These are phyloP conservation scores for Saguinus imperator DNA, from an alignment of 2,113 vertebrate genomes.

Conservation along the genomic window DNA sequence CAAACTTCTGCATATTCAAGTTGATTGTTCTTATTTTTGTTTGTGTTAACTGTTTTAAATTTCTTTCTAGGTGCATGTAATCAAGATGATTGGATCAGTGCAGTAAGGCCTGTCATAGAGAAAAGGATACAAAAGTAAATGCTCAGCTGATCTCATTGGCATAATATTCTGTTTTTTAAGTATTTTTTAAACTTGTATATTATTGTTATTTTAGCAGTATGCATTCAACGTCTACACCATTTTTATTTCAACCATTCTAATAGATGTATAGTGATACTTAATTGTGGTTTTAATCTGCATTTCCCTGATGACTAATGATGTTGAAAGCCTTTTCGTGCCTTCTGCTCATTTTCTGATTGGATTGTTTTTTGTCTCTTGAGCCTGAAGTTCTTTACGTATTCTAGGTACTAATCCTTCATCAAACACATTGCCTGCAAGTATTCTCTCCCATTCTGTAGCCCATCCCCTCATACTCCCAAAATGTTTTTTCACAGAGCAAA, in stretches of 20 bases:
- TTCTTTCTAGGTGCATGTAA: conserved; percentile 89
- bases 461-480: background rate
- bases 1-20: background rate
- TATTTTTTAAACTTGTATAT: background rate
- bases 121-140: conserved; percentile 99
- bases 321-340: background rate
- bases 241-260: background rate
- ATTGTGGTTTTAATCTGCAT: background rate
- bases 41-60: background rate
- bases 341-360: background rate
- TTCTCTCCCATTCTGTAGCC: background rate
- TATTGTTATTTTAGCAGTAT: background rate
- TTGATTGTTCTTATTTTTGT: background rate
- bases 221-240: background rate
- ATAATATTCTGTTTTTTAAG: background rate
- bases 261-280: background rate
- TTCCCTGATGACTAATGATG: background rate
- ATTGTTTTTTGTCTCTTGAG: background rate
- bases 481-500: background rate
- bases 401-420: background rate
- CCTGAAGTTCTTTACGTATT: background rate
- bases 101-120: conserved; percentile 97
- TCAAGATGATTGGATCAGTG: conserved; percentile 97
- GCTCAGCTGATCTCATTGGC: background rate
- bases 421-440: background rate